Evolutionary conservation across 2,888 invertebrate genomes (phyloP), one percentile per base, ranked within the genome.

Genomic region (Cataglyphis albicans): DNA sequence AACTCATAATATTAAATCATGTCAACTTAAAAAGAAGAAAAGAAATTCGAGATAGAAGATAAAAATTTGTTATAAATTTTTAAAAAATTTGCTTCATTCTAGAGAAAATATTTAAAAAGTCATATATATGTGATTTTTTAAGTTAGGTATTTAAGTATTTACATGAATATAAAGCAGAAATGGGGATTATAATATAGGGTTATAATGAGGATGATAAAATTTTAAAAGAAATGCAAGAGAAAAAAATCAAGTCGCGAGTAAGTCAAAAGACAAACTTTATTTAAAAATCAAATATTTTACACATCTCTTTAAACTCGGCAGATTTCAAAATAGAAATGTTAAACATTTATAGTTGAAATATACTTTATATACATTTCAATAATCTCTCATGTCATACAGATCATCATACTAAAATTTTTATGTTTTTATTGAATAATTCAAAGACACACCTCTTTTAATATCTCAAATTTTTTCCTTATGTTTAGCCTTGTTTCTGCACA

Each of bases 1-100:
- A 57, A 12, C 18, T 72, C 38, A 57, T 57, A 5, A 35, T 38
- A 72, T 72, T 38, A 38, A 72, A 55, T 72, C 25, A 35, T 32
- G 4, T 52, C n/a, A 52, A 7, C 1, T 1, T n/a, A 52, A 57
- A 0, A 0, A 38, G 21, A 3, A 64, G 15, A 25, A 21, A 3
- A 38, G 3, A 72, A 59, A 57, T 21, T 35, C 6, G 6, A 25
- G 57, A 72, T 38, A 18, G 7, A 1, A 38, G 15, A 57, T 21
- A 52, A 52, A 52, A 5, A 35, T 6, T 38, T 12, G 9, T 38
- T 72, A 35, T 38, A 6, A 72, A 72, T 72, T 25, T 70, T 57
- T 35, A 35, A 12, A 70, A 55, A 57, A 59, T 38, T 6, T 57
- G 18, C 18, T 38, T 35, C 18, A 72, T 59, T 38, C 18, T 38